These are phyloP conservation scores for Apolygus lucorum DNA, from an alignment of 1,140 invertebrate genomes.

Conservation along the genomic window DNA sequence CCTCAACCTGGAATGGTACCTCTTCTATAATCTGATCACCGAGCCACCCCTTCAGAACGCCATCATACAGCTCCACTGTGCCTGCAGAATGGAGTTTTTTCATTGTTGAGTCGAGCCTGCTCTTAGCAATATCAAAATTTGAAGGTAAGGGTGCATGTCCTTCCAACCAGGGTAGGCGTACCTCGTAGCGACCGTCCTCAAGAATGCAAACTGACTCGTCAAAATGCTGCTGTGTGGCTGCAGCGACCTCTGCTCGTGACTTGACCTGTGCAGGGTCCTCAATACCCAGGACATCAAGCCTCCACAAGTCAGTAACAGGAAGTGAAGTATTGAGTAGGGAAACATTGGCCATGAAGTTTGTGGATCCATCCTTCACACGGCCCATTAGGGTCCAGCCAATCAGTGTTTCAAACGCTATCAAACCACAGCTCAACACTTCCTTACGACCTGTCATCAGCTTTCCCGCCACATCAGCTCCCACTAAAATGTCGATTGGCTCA, in stretches of 20 bases:
- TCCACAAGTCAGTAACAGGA: too few species aligned
- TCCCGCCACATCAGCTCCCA: constrained; percentile 6
- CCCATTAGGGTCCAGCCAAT: neutral
- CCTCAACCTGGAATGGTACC: constrained; percentile 30
- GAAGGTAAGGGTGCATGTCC: too few species aligned
- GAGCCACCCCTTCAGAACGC: constrained; percentile 36
- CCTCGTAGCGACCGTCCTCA: too few species aligned
- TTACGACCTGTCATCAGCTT: constrained; percentile 1
- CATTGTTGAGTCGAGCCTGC: constrained; percentile 23
- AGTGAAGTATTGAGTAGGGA: too few species aligned
- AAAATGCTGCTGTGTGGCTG: too few species aligned
- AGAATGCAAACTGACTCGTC: too few species aligned
- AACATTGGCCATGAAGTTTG: constrained; percentile 28
- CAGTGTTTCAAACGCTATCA: constrained; percentile 6
- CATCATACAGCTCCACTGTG: constrained; percentile 35
- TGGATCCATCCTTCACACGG: constrained; percentile 27
- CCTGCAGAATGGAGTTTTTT: constrained; percentile 31
- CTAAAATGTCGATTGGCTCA: neutral
- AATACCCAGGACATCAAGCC: too few species aligned
- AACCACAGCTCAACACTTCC: neutral
- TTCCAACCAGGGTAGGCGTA: too few species aligned
- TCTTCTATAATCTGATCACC: constrained; percentile 35
- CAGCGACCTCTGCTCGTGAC: too few species aligned
- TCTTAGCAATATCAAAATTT: constrained; percentile 6
- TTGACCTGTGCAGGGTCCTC: too few species aligned